phyloP scores from a whole-genome alignment of 2,797 vertebrate species.

The Pipistrellus pipistrellus region DNA sequence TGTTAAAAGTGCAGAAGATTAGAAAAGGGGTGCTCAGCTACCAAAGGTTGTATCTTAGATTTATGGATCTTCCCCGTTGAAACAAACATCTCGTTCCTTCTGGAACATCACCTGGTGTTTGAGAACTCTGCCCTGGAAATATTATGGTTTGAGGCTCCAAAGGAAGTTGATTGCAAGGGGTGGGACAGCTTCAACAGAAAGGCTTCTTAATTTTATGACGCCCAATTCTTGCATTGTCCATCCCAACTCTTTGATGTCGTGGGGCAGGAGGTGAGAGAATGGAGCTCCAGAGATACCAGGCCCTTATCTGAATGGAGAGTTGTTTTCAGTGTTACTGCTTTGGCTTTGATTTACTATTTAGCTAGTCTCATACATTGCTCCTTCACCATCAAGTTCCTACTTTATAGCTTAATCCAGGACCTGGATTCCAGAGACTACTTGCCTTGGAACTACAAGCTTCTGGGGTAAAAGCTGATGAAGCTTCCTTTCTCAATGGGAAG shows the following conservation, averaged over 20 bases:
- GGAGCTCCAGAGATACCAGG: background rate
- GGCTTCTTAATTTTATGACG: slow-evolving; percentile 68
- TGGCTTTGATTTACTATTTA: slow-evolving; percentile 29
- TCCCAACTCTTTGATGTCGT: slow-evolving; percentile 57
- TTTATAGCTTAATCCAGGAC: slow-evolving; percentile 36
- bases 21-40: background rate
- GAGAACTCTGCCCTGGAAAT: slow-evolving; percentile 51
- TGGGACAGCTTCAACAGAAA: slow-evolving; percentile 20
- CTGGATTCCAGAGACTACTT: slow-evolving; percentile 22
- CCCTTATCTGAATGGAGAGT: slow-evolving; percentile 50
- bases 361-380: slow-evolving; percentile 54
- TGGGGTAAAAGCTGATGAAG: background rate
- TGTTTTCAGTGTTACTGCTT: slow-evolving; percentile 40
- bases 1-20: slow-evolving; percentile 4
- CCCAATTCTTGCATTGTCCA: slow-evolving; percentile 45
- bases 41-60: background rate
- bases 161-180: slow-evolving; percentile 39
- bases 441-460: background rate
- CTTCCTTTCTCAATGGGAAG: background rate
- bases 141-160: slow-evolving; percentile 47
- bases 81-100: slow-evolving; percentile 54
- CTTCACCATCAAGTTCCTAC: slow-evolving; percentile 44
- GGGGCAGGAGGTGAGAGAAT: background rate
- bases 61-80: slow-evolving; percentile 58
- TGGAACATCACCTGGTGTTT: slow-evolving; percentile 45